phyloP scores from a whole-genome alignment of 2,888 invertebrate genomes.

The Busseola fusca region DNA sequence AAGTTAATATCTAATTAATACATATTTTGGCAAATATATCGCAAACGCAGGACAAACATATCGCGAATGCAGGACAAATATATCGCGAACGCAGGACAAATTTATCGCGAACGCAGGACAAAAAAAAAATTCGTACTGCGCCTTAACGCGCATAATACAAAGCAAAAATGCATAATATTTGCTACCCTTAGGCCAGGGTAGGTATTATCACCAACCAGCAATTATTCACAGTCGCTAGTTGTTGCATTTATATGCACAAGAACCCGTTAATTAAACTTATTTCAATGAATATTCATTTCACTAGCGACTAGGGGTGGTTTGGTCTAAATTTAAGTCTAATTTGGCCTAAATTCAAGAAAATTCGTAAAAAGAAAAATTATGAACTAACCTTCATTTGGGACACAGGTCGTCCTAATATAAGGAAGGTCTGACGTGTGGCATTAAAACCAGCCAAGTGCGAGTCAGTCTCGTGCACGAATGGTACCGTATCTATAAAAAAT shows the following conservation, averaged over 20 bases:
- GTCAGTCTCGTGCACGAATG: too few relatives aligned
- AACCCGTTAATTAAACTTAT: conserved; percentile 70
- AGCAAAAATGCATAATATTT: background rate
- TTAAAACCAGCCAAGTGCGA: too few relatives aligned
- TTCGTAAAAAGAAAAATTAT: background rate
- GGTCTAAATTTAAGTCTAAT: conserved; percentile 10
- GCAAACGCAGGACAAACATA: too few relatives aligned
- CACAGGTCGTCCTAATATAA: conserved; percentile 3
- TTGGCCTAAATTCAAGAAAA: conserved; percentile 1
- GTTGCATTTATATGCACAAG: conserved; percentile 75
- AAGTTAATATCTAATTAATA: too few relatives aligned
- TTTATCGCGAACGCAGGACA: too few relatives aligned
- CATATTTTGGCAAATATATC: too few relatives aligned
- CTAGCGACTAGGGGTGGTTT: conserved; percentile 44
- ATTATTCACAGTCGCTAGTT: conserved; percentile 14
- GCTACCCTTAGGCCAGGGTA: background rate
- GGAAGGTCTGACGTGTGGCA: conserved; percentile 1
- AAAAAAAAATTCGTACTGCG: background rate
- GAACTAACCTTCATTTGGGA: background rate
- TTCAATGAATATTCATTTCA: conserved; percentile 62
- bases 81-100: too few relatives aligned
- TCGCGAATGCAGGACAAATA: too few relatives aligned
- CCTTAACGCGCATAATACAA: background rate
- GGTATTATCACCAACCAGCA: conserved; percentile 16
- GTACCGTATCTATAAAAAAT: too few relatives aligned